phyloP scores from a whole-genome alignment of 35 echinoderm and acorn worm genomes.

The Patiria miniata region DNA sequence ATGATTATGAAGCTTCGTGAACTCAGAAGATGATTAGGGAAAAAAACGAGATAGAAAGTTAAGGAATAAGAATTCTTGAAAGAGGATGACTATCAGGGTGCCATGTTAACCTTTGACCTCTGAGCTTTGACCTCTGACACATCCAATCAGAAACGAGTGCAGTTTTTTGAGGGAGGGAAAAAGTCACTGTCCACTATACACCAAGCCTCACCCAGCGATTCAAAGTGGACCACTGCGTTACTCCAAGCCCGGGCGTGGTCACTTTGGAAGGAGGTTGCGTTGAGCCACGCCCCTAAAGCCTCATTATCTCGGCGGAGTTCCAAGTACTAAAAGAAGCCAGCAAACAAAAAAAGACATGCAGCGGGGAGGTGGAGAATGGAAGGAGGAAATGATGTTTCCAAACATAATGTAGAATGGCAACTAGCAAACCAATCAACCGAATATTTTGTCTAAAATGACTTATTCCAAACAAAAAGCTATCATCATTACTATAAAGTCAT shows the following conservation, averaged over 20 bases:
- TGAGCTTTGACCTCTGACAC: background rate
- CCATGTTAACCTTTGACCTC: background rate
- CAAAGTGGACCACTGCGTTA: constrained; percentile 51
- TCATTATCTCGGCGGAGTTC: constrained; percentile 9
- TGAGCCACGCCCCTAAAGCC: constrained; percentile 44
- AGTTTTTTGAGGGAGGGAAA: too few relatives aligned
- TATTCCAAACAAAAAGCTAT: too few relatives aligned
- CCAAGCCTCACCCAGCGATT: constrained; percentile 52
- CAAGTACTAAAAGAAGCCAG: background rate
- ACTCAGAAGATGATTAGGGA: too few relatives aligned
- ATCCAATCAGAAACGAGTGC: background rate
- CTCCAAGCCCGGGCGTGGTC: constrained; percentile 43
- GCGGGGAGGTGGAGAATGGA: background rate
- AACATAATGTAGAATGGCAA: too few relatives aligned
- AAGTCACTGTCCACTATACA: background rate
- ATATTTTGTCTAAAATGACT: too few relatives aligned
- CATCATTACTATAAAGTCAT: too few relatives aligned
- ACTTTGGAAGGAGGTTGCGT: constrained; percentile 31
- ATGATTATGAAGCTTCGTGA: too few relatives aligned
- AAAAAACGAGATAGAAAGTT: too few relatives aligned
- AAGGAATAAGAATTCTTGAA: too few relatives aligned
- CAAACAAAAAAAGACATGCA: background rate
- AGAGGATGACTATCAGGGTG: too few relatives aligned
- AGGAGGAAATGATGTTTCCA: background rate
- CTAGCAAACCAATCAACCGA: too few relatives aligned